These are phyloP conservation scores for Athene cunicularia DNA, from an alignment of 2,113 vertebrate species.

Conservation along the genomic window DNA sequence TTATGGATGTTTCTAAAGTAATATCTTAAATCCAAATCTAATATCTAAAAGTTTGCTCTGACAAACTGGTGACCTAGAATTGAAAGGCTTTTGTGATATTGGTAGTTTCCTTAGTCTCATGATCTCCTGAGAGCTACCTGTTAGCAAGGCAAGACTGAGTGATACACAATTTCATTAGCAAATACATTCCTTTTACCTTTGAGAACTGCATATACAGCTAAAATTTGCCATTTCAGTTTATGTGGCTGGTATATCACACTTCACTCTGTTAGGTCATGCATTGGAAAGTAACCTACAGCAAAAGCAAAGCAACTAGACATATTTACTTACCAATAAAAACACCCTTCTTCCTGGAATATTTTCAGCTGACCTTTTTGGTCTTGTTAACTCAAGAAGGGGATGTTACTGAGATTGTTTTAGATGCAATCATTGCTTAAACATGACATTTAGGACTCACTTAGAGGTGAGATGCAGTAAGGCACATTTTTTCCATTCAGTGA, in stretches of 20 bases:
- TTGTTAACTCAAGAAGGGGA: slow-evolving; percentile 19
- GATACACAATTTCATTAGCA: neutral
- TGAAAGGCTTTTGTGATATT: neutral
- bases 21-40: neutral
- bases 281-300: neutral
- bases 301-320: neutral
- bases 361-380: slow-evolving; percentile 48
- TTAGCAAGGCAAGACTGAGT: neutral
- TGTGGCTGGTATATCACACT: neutral
- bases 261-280: neutral
- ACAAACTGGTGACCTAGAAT: neutral
- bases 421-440: slow-evolving; percentile 57
- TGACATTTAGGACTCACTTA: slow-evolving; percentile 37
- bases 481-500: slow-evolving; percentile 18
- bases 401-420: slow-evolving; percentile 40
- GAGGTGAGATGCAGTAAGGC: slow-evolving; percentile 43
- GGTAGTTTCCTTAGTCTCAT: neutral
- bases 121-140: neutral
- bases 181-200: neutral
- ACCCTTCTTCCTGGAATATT: neutral
- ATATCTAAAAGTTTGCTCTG: neutral
- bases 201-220: neutral
- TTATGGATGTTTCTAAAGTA: neutral
- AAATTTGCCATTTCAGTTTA: neutral
- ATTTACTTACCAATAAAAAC: slow-evolving; percentile 2